A percentile compares a stretch with the other conserved stretches of the same genome.
Conservation (phyloP, 2,888 invertebrate species). For the Atrina japonica region DNA sequence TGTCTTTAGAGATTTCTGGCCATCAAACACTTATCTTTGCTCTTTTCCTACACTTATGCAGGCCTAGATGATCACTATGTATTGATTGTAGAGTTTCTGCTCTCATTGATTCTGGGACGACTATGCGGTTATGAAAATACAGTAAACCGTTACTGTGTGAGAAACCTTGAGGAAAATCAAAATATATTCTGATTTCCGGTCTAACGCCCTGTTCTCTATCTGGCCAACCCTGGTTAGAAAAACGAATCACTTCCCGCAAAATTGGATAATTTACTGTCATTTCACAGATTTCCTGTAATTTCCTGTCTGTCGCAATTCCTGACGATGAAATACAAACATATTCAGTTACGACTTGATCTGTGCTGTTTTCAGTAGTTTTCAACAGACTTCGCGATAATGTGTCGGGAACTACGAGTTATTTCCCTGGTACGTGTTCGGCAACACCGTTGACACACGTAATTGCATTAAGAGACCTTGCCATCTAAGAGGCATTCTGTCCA, state of each 20-base stretch:
- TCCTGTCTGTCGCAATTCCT: conserved; percentile 18
- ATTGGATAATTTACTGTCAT: conserved; percentile 25
- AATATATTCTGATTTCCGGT: conserved; percentile 24
- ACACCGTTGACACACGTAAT: conserved; percentile 37
- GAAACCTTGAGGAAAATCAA: conserved; percentile 14
- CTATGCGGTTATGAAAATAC: conserved; percentile 19
- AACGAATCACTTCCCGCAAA: conserved; percentile 20
- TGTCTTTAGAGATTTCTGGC: conserved; percentile 18
- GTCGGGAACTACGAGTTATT: conserved; percentile 49
- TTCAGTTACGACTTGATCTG: conserved; percentile 33
- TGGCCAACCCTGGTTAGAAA: conserved; percentile 45
- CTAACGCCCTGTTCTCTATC: conserved; percentile 10
- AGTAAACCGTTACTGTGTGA: conserved; percentile 34
- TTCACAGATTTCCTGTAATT: conserved; percentile 27
- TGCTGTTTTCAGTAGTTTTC: neutral
- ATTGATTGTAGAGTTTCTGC: conserved; percentile 6
- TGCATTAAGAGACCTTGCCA: conserved; percentile 52
- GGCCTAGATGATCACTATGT: neutral
- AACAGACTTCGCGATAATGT: conserved; percentile 46
- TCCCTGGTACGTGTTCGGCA: conserved; percentile 44
- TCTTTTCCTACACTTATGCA: conserved; percentile 2
- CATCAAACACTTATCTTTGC: conserved; percentile 13
- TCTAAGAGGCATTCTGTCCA: conserved; percentile 43
- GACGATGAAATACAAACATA: conserved; percentile 18
- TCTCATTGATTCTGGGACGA: conserved; percentile 14